Evolutionary conservation across 1,140 invertebrate genomes (phyloP), one percentile per base, ranked within the genome.

Genomic region (Lerema accius): DNA sequence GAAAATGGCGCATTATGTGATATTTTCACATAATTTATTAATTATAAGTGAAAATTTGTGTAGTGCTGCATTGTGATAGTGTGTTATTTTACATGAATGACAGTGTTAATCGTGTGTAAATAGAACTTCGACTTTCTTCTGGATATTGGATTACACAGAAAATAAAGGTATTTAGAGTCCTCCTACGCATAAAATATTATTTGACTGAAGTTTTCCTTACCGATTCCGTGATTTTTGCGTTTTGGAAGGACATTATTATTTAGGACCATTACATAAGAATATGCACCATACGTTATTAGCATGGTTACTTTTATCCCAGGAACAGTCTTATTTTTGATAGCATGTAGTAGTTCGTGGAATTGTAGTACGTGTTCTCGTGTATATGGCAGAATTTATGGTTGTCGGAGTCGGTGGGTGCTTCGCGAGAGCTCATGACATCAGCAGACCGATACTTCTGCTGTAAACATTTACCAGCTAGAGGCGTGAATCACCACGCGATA

Each of bases 1-100:
- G 77, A 90, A 89, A 90, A 90, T 89, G 88, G 85, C 86, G 86
- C 81, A 89, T 86, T 89, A 86, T 89, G 84, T 90, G 88, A 90
- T 88, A 89, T 84, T 87, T 86, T 87, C 86, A 89, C 86, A 81
- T 78, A 78, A 86, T 81, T 84, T 83, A 83, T 79, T 82, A 86
- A 84, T 88, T 87, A 80, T 84, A 89, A 84, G 88, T 89, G 86
- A 84, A 89, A 84, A 82, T 70, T 84, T 86, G 86, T 89, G 86
- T 82, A 86, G 86, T 90, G 88, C 71, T 81, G 71, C 78, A 69
- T 86, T 88, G 88, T 90, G 86, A 90, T 89, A 77, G 76, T 86
- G 84, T 82, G 76, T 80, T 81, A 79, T 73, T 84, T 82, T 84
- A 77, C 73, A 82, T 87, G 73, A 88, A 84, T 88, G 81, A 89